Conservation (phyloP, 2,797 vertebrate species). For the Holocentrus rufus region DNA sequence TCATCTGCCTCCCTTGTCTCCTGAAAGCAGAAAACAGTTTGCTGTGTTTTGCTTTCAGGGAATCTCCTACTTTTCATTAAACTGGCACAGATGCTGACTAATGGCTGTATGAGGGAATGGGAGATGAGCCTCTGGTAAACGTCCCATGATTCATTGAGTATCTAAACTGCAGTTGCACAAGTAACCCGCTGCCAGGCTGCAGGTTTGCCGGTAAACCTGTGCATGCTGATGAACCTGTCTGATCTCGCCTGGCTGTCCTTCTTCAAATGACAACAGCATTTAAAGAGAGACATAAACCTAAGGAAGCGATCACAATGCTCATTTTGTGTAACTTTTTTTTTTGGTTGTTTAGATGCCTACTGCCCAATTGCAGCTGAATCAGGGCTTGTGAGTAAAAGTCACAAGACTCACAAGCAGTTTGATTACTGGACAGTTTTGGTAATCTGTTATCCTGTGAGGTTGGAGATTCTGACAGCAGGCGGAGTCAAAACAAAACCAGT, state of each 20-base stretch:
- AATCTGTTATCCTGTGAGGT: too few relatives aligned
- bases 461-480: too few relatives aligned
- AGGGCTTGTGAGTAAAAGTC: too few relatives aligned
- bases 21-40: not conserved
- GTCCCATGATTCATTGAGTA: constrained; percentile 48
- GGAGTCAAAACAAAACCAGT: too few relatives aligned
- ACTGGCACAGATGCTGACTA: constrained; percentile 14
- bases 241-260: not conserved
- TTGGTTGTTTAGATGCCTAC: too few relatives aligned
- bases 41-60: constrained; percentile 6
- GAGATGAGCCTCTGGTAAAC: constrained; percentile 22
- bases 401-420: too few relatives aligned
- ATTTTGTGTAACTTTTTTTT: too few relatives aligned
- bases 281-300: not conserved
- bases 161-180: constrained; percentile 22
- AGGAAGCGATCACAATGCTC: too few relatives aligned
- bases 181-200: constrained; percentile 7
- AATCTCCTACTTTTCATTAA: constrained; percentile 47
- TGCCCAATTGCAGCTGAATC: too few relatives aligned
- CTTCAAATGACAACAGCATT: not conserved
- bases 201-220: not conserved
- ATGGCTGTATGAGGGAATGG: constrained; percentile 15
- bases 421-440: too few relatives aligned
- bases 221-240: not conserved
- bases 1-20: not conserved